Evolutionary conservation across 2,888 invertebrate species (phyloP).

Genomic region (Hemaris fuciformis): DNA sequence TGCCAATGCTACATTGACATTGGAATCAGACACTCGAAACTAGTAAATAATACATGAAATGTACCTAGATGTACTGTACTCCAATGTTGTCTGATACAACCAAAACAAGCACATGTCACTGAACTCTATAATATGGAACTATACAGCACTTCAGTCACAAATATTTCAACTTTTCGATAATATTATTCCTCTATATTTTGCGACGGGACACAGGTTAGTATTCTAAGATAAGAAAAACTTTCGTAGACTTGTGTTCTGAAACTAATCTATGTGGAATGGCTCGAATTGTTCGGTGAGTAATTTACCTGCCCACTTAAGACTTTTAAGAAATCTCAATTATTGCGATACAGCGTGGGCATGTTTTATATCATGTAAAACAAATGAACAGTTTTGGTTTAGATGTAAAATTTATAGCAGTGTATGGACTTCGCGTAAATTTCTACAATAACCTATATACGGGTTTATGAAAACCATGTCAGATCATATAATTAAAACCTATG

Average conservation of each 20-base stretch:
- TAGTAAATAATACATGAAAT: neutral
- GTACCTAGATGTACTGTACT: constrained; percentile 15
- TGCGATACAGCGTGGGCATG: constrained; percentile 1
- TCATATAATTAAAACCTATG: too few relatives aligned
- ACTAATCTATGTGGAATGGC: constrained; percentile 1
- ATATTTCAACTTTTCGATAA: neutral
- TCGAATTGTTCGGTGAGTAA: neutral
- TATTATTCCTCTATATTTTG: neutral
- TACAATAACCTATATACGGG: neutral
- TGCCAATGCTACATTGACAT: neutral
- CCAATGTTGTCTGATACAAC: constrained; percentile 13
- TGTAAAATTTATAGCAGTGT: neutral
- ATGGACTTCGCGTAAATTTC: neutral
- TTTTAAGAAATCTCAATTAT: constrained; percentile 12
- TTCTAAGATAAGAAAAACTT: neutral
- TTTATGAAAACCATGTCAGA: too few relatives aligned
- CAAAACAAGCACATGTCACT: constrained; percentile 13
- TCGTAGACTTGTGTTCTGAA: neutral
- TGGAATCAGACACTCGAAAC: neutral
- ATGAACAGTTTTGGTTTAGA: neutral
- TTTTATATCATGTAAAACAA: constrained; percentile 10
- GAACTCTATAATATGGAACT: neutral
- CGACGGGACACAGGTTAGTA: neutral
- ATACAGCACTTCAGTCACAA: neutral
- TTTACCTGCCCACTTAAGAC: constrained; percentile 5